phyloP scores from a whole-genome alignment of 2,113 vertebrate species.

The Mormoops blainvillei region DNA sequence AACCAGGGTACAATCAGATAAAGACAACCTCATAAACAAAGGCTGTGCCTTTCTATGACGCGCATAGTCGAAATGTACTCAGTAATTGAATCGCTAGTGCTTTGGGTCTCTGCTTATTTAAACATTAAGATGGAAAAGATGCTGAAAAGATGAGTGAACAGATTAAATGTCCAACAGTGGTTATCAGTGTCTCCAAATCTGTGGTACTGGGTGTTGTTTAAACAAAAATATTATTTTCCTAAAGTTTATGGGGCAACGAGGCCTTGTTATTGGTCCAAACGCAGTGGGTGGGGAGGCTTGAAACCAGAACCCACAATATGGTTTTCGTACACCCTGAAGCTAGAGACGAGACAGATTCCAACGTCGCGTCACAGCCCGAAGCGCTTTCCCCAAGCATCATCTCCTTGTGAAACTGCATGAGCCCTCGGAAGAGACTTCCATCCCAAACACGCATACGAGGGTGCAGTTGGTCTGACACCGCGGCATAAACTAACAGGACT shows the following conservation, averaged over 20 bases:
- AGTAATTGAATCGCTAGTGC: neutral
- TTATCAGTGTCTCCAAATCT: neutral
- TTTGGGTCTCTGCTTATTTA: neutral
- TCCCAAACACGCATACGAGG: too few species aligned
- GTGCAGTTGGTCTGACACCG: neutral
- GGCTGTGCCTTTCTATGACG: neutral
- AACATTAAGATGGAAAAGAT: neutral
- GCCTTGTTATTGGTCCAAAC: neutral
- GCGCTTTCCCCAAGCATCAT: neutral
- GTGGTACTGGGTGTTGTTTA: neutral
- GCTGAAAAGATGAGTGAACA: neutral
- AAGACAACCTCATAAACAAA: neutral
- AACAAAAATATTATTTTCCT: neutral
- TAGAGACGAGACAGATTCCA: neutral
- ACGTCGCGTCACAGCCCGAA: neutral
- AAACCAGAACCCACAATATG: neutral
- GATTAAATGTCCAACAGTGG: neutral
- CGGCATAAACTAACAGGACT: neutral
- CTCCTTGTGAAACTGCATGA: neutral
- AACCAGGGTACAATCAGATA: neutral
- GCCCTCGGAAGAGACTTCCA: neutral
- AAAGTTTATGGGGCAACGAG: neutral
- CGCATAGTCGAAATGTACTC: fast-evolving
- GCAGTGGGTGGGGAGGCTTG: neutral
- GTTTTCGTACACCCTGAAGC: neutral